Base-by-base conservation (phyloP, 2,797 vertebrate species). In the Danio aesculapii region DNA sequence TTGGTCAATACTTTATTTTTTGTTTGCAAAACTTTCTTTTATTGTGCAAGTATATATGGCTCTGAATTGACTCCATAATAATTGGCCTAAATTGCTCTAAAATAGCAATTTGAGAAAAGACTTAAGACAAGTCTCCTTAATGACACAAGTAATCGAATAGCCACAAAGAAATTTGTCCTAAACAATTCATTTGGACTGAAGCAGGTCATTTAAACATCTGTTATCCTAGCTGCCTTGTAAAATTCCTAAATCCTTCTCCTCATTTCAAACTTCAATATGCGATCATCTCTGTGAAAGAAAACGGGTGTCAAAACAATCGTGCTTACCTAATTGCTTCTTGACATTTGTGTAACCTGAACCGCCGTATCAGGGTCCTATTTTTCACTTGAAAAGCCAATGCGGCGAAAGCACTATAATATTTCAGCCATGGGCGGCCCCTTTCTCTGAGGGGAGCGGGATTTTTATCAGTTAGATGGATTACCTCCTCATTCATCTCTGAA, bases 401-500 rank as follows among this genome's bases (percentile, higher is more conserved):
- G 41, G 13, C 75, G 68, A 82, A 82, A 72, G 49, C 64, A 3
- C 30, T 68, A 77, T 81, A 82, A 78, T 78, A 67, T 84, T 79
- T 83, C 75, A 82, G 52, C 47, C 68, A 76, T 44, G 9, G 61
- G 61, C 21, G 70, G 19, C 30, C 30, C 64, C 74, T 71, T 41
- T 81, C 49, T 82, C 63, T 71, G 61, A 77, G 61, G 17, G 58
- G 71, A 53, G 67, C 46, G 47, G 43, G 55, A 80, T 71, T 77
- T 83, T 84, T 77, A 79, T 79, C 79, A 79, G 76, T 46, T 55
- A 74, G 79, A 82, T 79, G 77, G 73, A 84, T 79, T 73, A 77
- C 71, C 68, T 69, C 39, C 7, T 80, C 78, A 64, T 84, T 64
- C 62, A 71, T 72, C 79, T 81, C 47, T 49, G 74, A 73, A 81